phyloP scores from a whole-genome alignment of 2,113 vertebrate genomes.

The Lepisosteus osseus region DNA sequence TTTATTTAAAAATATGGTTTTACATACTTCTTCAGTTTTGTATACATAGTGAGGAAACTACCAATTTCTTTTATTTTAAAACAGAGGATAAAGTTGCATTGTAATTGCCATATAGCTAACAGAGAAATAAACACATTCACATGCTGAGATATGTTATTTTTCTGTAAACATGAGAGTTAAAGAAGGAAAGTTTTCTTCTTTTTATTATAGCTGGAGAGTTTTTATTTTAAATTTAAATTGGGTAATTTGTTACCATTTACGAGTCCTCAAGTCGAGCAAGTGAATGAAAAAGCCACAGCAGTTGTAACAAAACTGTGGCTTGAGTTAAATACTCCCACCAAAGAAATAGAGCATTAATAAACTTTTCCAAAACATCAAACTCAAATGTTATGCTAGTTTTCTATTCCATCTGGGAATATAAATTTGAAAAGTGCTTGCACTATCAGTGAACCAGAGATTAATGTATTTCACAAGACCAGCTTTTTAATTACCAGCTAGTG shows the following conservation, averaged over 20 bases:
- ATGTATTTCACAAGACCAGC: constrained; percentile 29
- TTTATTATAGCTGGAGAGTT: constrained; percentile 16
- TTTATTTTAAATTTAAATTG: constrained; percentile 30
- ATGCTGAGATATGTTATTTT: constrained; percentile 5
- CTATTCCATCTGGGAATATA: constrained; percentile 27
- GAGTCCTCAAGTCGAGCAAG: constrained; percentile 24
- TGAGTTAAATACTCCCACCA: constrained; percentile 16
- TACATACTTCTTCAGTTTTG: not conserved
- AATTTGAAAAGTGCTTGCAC: constrained; percentile 34
- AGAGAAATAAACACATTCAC: not conserved
- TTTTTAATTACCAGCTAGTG: constrained; percentile 29
- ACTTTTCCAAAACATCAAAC: constrained; percentile 25
- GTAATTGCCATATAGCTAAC: constrained; percentile 5
- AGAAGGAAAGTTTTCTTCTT: not conserved
- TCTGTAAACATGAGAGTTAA: not conserved
- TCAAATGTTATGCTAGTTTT: constrained; percentile 26
- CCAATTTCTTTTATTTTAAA: not conserved
- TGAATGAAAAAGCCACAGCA: constrained; percentile 26
- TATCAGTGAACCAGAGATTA: constrained; percentile 33
- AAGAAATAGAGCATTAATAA: constrained; percentile 29
- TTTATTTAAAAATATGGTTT: not conserved
- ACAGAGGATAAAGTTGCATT: constrained; percentile 12
- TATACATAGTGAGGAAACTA: not conserved
- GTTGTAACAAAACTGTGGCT: constrained; percentile 13
- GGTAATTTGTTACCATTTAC: constrained; percentile 34